Evolutionary conservation across 2,888 invertebrate species (phyloP).

Genomic region (Octodonta nipae): DNA sequence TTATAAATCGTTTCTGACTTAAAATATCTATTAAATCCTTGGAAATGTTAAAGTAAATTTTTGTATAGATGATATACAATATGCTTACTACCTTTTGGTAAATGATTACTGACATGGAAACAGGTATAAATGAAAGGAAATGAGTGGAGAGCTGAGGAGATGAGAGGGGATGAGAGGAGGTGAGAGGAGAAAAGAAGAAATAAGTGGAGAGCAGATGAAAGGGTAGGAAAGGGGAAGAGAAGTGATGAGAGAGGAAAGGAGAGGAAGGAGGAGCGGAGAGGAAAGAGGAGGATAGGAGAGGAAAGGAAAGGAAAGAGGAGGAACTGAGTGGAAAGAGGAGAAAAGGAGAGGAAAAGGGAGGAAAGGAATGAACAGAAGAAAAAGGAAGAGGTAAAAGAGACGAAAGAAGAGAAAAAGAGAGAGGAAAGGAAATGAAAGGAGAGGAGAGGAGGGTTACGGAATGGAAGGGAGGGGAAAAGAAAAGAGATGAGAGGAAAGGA

Average conservation of each 20-base stretch:
- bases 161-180: not conserved
- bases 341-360: not conserved
- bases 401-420: not conserved
- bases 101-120: too few relatives aligned
- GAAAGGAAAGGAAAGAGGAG: not conserved
- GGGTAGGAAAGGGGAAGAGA: not conserved
- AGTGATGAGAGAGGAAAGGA: not conserved
- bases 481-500: not conserved
- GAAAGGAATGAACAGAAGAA: too few relatives aligned
- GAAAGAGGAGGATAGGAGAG: too few relatives aligned
- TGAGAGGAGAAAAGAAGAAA: not conserved
- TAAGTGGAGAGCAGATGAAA: not conserved
- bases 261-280: too few relatives aligned
- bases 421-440: too few relatives aligned
- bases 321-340: not conserved
- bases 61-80: too few relatives aligned
- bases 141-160: too few relatives aligned
- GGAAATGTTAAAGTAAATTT: too few relatives aligned
- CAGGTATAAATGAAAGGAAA: too few relatives aligned
- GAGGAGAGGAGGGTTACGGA: not conserved
- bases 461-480: not conserved
- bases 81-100: too few relatives aligned
- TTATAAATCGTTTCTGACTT: too few relatives aligned
- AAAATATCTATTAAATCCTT: too few relatives aligned
- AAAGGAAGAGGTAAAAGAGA: not conserved